Base-by-base conservation (phyloP, 1,140 invertebrate species). In the Trichoplusia ni region DNA sequence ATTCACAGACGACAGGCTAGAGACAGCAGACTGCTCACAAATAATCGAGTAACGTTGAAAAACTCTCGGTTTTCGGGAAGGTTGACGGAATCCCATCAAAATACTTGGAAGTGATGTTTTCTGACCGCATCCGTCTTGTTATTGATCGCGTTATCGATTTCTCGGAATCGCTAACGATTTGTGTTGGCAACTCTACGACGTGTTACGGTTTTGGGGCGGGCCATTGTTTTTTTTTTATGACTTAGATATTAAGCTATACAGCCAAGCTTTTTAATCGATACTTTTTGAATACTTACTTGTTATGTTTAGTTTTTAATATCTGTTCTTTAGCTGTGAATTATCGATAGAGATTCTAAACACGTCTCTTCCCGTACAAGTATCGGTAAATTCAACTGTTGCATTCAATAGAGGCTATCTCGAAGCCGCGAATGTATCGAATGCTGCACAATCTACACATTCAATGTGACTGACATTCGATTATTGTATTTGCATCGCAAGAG, bases 1-100 rank as follows among this genome's bases (percentile, higher is more conserved):
- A 78, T 82, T 82, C 71, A 69, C 72, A 82, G 77, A 82, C 77
- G 80, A 78, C 80, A 78, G 71, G 40, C 62, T 40, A 60, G n/a
- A n/a, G n/a, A n/a, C n/a, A n/a, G n/a, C n/a, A n/a, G 37, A 31
- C 42, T 51, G 46, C 35, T 42, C 31, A 44, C 62, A 64, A 71
- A 67, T 49, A 59, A 65, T 51, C 40, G 42, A 56, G 29, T 33
- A 13, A 31, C 42, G 29, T 19, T 25, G 25, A 63, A 60, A 67
- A 66, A 60, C 33, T 56, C 35, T 37, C 49, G 66, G 49, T 67
- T 70, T 72, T 68, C 56, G 65, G 54, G 35, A 69, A 71, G 33
- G 21, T 68, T 77, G 74, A 74, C 60, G 71, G 70, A 74, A 75
- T 65, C 75, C 63, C 67, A 71, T 74, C 63, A 75, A 67, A 69